Conservation (phyloP, 2,888 invertebrate species). For the Labia minor region DNA sequence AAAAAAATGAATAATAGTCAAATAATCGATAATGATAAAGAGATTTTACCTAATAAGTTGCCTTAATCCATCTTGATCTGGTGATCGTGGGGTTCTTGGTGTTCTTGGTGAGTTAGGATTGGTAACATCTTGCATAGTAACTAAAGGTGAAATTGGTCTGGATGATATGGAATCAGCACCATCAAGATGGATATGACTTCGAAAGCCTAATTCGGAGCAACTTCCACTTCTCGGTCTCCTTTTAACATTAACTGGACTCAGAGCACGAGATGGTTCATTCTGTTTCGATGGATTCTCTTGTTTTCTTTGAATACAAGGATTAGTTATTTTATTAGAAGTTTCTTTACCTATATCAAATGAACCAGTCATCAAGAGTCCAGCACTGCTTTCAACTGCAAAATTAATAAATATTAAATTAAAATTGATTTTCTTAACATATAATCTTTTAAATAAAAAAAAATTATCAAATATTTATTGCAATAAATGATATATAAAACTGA, state of each 20-base stretch:
- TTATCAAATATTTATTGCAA: too few species aligned
- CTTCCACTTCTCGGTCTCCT: constrained; percentile 23
- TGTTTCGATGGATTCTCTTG: neutral
- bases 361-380: constrained; percentile 45
- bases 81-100: constrained; percentile 23
- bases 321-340: neutral
- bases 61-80: constrained; percentile 28
- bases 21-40: neutral
- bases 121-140: constrained; percentile 24
- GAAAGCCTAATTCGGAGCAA: constrained; percentile 24
- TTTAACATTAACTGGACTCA: constrained; percentile 1
- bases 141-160: constrained; percentile 17
- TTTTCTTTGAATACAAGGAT: neutral
- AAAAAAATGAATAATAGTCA: constrained; percentile 14
- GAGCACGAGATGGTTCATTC: neutral
- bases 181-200: neutral
- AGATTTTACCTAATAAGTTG: constrained; percentile 28
- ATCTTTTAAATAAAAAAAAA: too few species aligned
- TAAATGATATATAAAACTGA: too few species aligned
- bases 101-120: constrained; percentile 27
- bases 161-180: constrained; percentile 7
- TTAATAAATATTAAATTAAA: constrained; percentile 30
- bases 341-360: constrained; percentile 23
- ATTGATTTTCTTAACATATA: neutral
- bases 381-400: constrained; percentile 38